A percentile compares a stretch with the other conserved stretches of the same genome.
Conservation (phyloP, 2,797 vertebrate species). For the Rachycentron canadum region DNA sequence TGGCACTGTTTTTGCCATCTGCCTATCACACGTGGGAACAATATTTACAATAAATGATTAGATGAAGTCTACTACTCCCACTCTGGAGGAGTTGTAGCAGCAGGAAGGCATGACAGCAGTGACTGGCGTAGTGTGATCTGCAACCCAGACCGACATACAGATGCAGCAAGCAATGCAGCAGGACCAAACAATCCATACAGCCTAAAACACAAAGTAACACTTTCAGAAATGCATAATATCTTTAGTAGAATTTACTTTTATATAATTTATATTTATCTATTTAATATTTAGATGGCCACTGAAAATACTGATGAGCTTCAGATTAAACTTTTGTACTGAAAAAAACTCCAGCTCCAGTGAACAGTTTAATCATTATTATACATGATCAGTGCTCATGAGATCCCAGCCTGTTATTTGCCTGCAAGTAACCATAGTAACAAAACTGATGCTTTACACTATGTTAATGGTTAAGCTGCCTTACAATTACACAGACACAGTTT, state of each 20-base stretch:
- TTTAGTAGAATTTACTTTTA: not conserved
- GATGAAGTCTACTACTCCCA: not conserved
- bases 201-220: not conserved
- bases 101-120: conserved; percentile 3
- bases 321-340: not conserved
- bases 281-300: not conserved
- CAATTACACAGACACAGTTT: conserved; percentile 52
- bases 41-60: conserved; percentile 12
- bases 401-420: conserved; percentile 6
- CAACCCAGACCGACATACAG: conserved; percentile 4
- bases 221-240: not conserved
- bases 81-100: conserved; percentile 22
- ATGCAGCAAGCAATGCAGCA: not conserved
- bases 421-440: conserved; percentile 42
- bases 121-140: conserved; percentile 1
- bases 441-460: conserved; percentile 41
- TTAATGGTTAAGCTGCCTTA: conserved; percentile 53
- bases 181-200: not conserved
- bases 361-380: conserved; percentile 5
- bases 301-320: not conserved
- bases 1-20: not conserved
- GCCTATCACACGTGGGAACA: not conserved
- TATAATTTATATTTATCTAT: not conserved
- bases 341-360: not conserved
- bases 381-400: conserved; percentile 8